Evolutionary conservation across 2,888 invertebrate genomes (phyloP).

Genomic region (Gari tellinella): DNA sequence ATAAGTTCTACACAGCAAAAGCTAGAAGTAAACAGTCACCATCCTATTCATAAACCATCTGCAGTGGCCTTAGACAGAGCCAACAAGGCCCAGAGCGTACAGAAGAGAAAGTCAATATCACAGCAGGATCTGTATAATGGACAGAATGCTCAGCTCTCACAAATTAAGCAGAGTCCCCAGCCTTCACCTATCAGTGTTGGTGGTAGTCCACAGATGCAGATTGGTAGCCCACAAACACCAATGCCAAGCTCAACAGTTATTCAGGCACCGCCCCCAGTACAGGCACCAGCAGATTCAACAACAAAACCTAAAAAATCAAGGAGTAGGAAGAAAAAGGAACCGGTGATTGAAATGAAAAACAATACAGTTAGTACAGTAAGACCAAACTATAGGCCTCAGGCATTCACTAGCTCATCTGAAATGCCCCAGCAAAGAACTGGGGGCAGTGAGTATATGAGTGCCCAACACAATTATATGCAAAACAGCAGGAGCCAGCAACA

Average conservation of each 20-base stretch:
- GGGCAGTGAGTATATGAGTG: conserved; percentile 32
- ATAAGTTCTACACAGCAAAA: conserved; percentile 61
- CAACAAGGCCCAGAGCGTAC: conserved; percentile 38
- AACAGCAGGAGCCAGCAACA: conserved; percentile 32
- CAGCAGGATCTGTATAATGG: conserved; percentile 49
- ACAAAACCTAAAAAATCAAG: conserved; percentile 78
- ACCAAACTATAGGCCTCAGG: conserved; percentile 33
- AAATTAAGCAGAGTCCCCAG: conserved; percentile 67
- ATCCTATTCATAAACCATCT: conserved; percentile 8
- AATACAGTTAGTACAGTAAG: conserved; percentile 18
- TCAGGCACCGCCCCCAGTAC: conserved; percentile 72
- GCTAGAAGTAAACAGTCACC: conserved; percentile 39
- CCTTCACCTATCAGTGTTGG: conserved; percentile 69
- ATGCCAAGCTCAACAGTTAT: conserved; percentile 68
- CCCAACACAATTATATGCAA: conserved; percentile 32
- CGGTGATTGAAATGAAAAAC: conserved; percentile 32
- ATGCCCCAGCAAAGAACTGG: conserved; percentile 35
- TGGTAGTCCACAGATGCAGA: conserved; percentile 66
- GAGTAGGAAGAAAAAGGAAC: conserved; percentile 70
- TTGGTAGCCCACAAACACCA: conserved; percentile 69
- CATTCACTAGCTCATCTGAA: conserved; percentile 39
- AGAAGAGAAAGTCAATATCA: conserved; percentile 24
- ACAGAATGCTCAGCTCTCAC: conserved; percentile 39
- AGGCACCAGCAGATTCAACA: conserved; percentile 81
- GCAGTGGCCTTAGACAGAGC: background rate